Evolutionary conservation across 2,888 invertebrate species (phyloP).

Genomic region (Lasioglossum figueresi): DNA sequence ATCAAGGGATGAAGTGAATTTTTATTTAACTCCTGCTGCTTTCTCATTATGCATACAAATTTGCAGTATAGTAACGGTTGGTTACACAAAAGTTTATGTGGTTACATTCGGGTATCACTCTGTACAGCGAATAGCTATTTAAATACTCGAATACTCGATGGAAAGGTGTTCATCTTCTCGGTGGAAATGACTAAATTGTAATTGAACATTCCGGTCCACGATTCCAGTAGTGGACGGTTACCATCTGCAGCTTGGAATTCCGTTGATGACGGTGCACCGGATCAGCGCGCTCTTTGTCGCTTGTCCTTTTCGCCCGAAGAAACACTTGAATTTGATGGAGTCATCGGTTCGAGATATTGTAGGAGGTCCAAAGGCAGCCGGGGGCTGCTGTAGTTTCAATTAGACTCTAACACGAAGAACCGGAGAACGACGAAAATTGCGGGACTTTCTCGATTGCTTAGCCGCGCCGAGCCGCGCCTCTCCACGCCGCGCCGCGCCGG

Average conservation of each 20-base stretch:
- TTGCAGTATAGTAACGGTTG: too few relatives aligned
- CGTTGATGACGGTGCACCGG: constrained; percentile 4
- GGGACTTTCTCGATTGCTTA: constrained; percentile 23
- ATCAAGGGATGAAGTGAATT: too few relatives aligned
- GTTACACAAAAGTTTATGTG: too few relatives aligned
- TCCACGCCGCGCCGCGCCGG: neutral
- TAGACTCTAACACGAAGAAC: constrained; percentile 18
- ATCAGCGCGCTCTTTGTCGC: constrained; percentile 10
- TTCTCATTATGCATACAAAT: too few relatives aligned
- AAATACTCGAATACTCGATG: neutral
- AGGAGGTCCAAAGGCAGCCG: neutral
- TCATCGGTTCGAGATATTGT: constrained; percentile 17
- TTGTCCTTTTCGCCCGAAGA: neutral
- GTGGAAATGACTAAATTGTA: too few relatives aligned
- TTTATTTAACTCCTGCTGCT: too few relatives aligned
- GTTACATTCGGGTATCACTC: too few relatives aligned
- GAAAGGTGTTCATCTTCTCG: neutral
- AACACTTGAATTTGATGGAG: constrained; percentile 11
- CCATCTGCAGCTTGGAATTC: neutral
- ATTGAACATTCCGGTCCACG: neutral
- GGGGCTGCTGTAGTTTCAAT: constrained; percentile 10
- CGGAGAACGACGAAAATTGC: constrained; percentile 13
- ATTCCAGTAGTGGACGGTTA: neutral
- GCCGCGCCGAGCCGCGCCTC: neutral
- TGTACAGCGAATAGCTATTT: too few relatives aligned